Conservation (phyloP, 2,888 invertebrate species). For the Terebella lapidaria region DNA sequence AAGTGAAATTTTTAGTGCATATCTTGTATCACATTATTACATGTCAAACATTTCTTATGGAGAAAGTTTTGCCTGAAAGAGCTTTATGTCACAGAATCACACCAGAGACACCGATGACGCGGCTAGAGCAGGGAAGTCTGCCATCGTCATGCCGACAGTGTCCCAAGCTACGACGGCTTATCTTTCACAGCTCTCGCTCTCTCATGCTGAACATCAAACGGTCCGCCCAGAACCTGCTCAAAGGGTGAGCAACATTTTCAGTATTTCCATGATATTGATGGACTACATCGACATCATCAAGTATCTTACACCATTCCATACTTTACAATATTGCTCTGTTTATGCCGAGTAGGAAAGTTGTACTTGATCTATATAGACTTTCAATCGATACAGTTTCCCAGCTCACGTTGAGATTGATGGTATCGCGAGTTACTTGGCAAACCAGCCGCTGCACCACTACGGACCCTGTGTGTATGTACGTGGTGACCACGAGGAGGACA, state of each 20-base stretch:
- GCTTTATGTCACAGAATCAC: slow-evolving; percentile 27
- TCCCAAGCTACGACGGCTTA: slow-evolving; percentile 30
- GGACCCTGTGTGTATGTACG: slow-evolving; percentile 30
- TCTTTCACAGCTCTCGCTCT: slow-evolving; percentile 30
- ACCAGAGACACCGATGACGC: slow-evolving; percentile 24
- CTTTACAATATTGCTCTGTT: no score
- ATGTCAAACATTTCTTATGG: no score
- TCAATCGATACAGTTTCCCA: slow-evolving; percentile 2
- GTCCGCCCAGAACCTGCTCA: slow-evolving; percentile 24
- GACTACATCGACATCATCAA: no score
- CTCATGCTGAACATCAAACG: slow-evolving; percentile 28
- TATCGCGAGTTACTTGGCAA: slow-evolving; percentile 24
- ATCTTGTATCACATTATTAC: no score
- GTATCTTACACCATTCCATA: no score
- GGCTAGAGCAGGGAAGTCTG: slow-evolving; percentile 8
- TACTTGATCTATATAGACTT: no score
- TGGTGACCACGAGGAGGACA: slow-evolving; percentile 6
- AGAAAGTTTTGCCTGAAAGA: no score
- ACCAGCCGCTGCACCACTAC: slow-evolving; percentile 35
- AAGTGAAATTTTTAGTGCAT: no score
- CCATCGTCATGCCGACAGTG: slow-evolving; percentile 29
- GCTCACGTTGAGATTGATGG: background rate
- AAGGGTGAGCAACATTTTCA: background rate
- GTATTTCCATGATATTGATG: no score
- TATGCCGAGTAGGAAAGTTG: no score